Evolutionary conservation across 2,888 invertebrate genomes (phyloP).

Genomic region (Cheilosia grossa): DNA sequence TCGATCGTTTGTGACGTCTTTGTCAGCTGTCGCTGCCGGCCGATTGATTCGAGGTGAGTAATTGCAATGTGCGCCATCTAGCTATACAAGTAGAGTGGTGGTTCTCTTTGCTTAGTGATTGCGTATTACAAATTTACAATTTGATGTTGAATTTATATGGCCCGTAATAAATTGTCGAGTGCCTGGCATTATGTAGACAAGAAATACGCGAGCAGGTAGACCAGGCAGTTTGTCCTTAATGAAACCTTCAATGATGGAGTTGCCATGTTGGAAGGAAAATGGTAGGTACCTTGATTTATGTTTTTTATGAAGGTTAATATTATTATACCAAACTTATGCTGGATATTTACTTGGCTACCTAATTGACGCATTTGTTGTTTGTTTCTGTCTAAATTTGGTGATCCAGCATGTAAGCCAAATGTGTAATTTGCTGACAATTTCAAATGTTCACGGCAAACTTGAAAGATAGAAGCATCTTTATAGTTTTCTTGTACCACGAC

Average conservation of each 20-base stretch:
- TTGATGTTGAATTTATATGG: background rate
- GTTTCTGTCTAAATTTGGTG: no score
- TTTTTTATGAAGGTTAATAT: no score
- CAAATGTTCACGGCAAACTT: no score
- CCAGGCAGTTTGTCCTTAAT: no score
- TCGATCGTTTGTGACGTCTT: constrained; percentile 32
- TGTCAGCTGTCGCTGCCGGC: background rate
- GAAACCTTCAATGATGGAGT: no score
- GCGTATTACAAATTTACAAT: constrained; percentile 3
- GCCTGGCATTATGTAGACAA: background rate
- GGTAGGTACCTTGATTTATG: no score
- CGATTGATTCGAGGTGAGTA: constrained; percentile 3
- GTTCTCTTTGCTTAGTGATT: background rate
- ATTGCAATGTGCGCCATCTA: constrained; percentile 54
- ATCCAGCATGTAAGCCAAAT: no score
- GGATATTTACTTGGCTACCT: background rate
- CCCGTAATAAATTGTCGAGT: background rate
- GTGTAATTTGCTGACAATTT: no score
- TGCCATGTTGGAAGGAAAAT: no score
- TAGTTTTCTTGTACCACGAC: no score
- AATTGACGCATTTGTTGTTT: background rate
- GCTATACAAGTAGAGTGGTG: background rate
- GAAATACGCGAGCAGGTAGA: background rate
- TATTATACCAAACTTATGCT: no score
- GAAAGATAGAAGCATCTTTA: no score